These are phyloP conservation scores for Sebastes iracundus DNA, from an alignment of 2,797 vertebrate genomes.

Conservation along the genomic window DNA sequence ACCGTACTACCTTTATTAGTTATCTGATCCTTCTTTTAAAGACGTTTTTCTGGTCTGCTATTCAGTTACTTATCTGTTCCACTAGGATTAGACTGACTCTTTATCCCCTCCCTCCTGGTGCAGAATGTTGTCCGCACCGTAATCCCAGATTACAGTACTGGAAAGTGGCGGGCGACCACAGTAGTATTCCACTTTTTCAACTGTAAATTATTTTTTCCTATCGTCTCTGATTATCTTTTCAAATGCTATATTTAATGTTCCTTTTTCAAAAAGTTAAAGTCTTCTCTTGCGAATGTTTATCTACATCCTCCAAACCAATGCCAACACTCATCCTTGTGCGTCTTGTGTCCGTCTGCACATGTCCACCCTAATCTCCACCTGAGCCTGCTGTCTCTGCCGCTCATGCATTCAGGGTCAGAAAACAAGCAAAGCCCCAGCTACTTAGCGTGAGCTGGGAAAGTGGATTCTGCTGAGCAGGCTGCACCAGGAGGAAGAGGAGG, in stretches of 20 bases:
- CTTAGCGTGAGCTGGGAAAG: slow-evolving; percentile 77
- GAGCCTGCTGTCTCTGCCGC: slow-evolving; percentile 52
- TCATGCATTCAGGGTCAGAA: slow-evolving; percentile 66
- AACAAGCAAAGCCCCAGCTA: slow-evolving; percentile 72
- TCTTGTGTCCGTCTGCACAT: slow-evolving; percentile 28
- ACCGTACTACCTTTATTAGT: not conserved
- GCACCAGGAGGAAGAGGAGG: slow-evolving; percentile 30
- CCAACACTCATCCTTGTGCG: not conserved
- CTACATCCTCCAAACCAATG: not conserved
- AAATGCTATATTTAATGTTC: not conserved
- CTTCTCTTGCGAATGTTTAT: not conserved
- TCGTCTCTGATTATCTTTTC: not conserved
- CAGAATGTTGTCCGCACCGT: slow-evolving; percentile 32
- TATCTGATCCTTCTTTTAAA: slow-evolving; percentile 9
- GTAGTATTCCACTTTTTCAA: not conserved
- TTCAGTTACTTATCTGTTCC: slow-evolving; percentile 22
- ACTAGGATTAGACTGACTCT: slow-evolving; percentile 57
- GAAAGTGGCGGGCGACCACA: not conserved
- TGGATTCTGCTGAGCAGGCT: slow-evolving; percentile 72
- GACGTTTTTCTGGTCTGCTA: not conserved
- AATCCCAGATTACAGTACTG: slow-evolving; percentile 77
- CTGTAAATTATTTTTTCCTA: not conserved
- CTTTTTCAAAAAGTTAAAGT: not conserved
- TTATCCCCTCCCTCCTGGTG: slow-evolving; percentile 47
- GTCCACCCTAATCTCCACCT: slow-evolving; percentile 69